Conservation (phyloP, 2,888 invertebrate genomes). For the Eristalis intricaria region DNA sequence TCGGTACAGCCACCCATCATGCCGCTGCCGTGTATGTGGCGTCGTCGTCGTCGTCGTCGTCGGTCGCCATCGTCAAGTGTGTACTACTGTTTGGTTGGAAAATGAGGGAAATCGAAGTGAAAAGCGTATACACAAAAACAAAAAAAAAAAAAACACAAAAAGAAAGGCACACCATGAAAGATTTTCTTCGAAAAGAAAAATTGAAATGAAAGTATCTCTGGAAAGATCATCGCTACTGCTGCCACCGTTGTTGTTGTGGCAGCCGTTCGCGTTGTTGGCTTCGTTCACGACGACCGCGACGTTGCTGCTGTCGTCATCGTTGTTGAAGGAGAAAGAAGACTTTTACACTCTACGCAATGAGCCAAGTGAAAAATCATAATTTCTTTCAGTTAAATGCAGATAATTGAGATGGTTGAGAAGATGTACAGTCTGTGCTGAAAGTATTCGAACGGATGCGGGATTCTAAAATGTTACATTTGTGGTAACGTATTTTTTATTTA, state of each 20-base stretch:
- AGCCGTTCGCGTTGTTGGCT: neutral
- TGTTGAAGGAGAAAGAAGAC: conserved; percentile 43
- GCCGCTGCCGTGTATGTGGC: neutral
- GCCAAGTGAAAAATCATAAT: conserved; percentile 64
- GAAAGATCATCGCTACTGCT: conserved; percentile 36
- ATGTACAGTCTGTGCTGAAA: conserved; percentile 33
- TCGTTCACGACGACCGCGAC: neutral
- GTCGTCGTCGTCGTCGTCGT: neutral
- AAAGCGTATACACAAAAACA: conserved; percentile 39
- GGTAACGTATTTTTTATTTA: no score
- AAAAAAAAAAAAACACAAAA: neutral
- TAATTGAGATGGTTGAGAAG: conserved; percentile 50
- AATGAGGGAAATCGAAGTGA: conserved; percentile 66
- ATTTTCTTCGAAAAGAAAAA: conserved; percentile 49
- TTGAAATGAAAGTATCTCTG: conserved; percentile 66
- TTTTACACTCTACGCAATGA: conserved; percentile 47
- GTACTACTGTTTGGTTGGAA: conserved; percentile 21
- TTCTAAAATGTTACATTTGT: no score
- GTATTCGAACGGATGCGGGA: neutral
- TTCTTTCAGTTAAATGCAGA: conserved; percentile 58
- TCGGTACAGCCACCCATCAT: conserved; percentile 19
- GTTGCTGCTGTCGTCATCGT: conserved; percentile 17
- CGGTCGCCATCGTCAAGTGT: neutral
- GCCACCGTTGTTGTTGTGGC: neutral
- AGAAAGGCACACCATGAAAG: conserved; percentile 52